Base-by-base conservation (phyloP, 2,888 invertebrate genomes). In the Amiota minor region DNA sequence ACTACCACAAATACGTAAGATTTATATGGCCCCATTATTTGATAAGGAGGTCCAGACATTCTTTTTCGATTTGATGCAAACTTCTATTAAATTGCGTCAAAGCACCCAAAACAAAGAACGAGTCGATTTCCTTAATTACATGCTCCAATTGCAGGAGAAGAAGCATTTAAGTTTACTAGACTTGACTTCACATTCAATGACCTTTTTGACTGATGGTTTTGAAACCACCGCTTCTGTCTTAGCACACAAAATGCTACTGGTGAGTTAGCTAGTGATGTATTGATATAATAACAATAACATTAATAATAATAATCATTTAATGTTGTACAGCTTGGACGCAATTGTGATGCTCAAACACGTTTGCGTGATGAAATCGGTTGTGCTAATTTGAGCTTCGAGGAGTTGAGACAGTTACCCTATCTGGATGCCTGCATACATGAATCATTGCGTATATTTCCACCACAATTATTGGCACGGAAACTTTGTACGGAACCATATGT, bases 1-100 rank as follows among this genome's bases (percentile, higher is more conserved):
- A 4, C 81, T 88, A 75, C 89, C 89, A 12, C 75, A 73, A 0
- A 75, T 90, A 1, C 68, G 76, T 0, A 81, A 81, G 3, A 46
- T 89, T 6, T 87, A 80, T 64, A 77, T 75, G 18, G 69, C 80
- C 0, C 76, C 76, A 0, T 76, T 88, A 18, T 79, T 87, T 9
- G 18, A 79, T 1, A 91, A 89, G 0, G 93, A 92, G 2, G 97
- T 97, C 86, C 96, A 84, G 47, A 46, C 74, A 0, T 88, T 88
- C 75, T 89, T 89, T 50, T 76, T 70, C 1, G 77, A 81, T 10
- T 70, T 88, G 3, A 83, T 88, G 87, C 56, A 74, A 2, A 78
- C 81, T 14, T 82, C 87, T 3, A 74, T 88, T 20, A 72, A 79
- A 9, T 62, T 88, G 73, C 79, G 88, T 1, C 82, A 80, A 9